Base-by-base conservation (phyloP, 2,888 invertebrate species). In the Ophonus ardosiacus region DNA sequence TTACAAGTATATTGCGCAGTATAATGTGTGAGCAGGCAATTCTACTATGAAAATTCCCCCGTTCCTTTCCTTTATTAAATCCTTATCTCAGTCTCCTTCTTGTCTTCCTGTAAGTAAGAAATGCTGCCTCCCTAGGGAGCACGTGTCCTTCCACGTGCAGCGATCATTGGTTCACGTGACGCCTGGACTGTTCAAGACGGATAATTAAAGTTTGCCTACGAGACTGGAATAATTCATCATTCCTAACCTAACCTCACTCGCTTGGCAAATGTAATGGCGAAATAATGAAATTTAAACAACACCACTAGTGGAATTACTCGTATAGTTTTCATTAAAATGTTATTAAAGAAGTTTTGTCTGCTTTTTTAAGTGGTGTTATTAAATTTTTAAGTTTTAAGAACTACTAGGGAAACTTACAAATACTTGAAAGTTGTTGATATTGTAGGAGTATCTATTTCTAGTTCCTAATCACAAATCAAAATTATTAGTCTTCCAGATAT, bases 201-300 rank as follows among this genome's bases (percentile, higher is more conserved):
- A 81, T 81, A 81, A 65, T 81, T 81, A 57, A 81, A 81, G 65
- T 81, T 65, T 57, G 63, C 18, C 43, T 51, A 74, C 74, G 74
- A 43, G 63, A 40, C 40, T 51, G 15, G 61, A 80, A 80, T 80
- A 61, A 80, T 80, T 80, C 79, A 78, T 78, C 57, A 80, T 80
- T 61, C 59, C 59, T n/a, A n/a, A n/a, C n/a, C 79, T 24, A 59
- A 10, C 40, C 5, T 15, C 56, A 0, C 43, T 51, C 5, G 17
- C 18, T 40, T 61, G 5, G 10, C 7, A 15, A 57, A n/a, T 79
- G 59, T 80, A 80, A 80, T 59, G 79, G 24, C 59, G 15, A 38
- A 59, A 59, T 61, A 80, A 80, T 80, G 79, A 59, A 59, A 40
- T 59, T 40, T 57, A 15, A 38, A 13, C 31, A 59, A 80, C 38